These are phyloP conservation scores for Parus major DNA, from an alignment of 2,113 vertebrate genomes.

Conservation along the genomic window DNA sequence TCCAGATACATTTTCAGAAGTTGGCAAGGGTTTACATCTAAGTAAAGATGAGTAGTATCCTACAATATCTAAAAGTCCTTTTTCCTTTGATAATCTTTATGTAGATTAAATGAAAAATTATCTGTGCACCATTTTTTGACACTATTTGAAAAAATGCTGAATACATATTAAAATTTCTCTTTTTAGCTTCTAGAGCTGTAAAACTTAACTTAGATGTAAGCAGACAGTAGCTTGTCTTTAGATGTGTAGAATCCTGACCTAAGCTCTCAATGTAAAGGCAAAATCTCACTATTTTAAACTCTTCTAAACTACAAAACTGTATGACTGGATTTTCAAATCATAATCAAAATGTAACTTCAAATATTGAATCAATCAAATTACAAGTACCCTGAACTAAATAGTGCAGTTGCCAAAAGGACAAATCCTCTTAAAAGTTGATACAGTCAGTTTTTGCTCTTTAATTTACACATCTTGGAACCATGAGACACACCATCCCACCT, in stretches of 20 bases:
- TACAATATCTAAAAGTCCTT: not conserved
- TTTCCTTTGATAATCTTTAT: not conserved
- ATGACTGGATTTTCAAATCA: not conserved
- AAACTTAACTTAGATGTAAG: not conserved
- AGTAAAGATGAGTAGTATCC: not conserved
- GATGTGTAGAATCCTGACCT: not conserved
- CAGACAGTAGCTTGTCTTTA: not conserved
- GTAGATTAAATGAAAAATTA: not conserved
- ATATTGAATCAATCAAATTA: not conserved
- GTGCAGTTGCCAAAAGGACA: not conserved
- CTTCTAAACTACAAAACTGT: not conserved
- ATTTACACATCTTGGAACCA: not conserved
- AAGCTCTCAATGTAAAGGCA: accelerated
- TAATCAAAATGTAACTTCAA: not conserved
- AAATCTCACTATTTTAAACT: not conserved
- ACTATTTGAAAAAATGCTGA: not conserved
- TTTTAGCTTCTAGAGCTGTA: not conserved
- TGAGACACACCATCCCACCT: not conserved
- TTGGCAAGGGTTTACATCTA: not conserved
- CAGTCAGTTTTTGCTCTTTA: not conserved
- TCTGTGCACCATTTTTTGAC: not conserved
- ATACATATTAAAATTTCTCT: not conserved
- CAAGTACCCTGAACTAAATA: not conserved
- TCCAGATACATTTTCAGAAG: not conserved
- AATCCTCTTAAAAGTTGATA: not conserved